A percentile compares a stretch with the other conserved stretches of the same genome.
phyloP scores from a whole-genome alignment of 2,888 invertebrate genomes.

The Priocnemis perturbator region DNA sequence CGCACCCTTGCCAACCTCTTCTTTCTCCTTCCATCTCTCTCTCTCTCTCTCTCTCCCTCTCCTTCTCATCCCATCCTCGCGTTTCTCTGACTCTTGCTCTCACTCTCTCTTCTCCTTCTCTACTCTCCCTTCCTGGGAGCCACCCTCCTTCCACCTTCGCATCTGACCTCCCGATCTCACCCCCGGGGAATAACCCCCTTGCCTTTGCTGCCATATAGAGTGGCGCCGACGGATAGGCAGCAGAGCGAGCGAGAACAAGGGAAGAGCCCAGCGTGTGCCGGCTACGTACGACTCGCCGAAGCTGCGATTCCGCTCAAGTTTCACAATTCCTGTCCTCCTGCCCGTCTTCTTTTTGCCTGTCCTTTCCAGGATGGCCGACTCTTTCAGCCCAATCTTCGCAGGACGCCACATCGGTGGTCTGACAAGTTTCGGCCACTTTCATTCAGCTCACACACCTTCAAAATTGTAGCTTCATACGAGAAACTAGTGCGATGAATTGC shows the following conservation, averaged over 20 bases:
- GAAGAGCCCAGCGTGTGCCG: conserved; percentile 43
- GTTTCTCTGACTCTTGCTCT: conserved; percentile 36
- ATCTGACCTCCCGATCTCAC: conserved; percentile 54
- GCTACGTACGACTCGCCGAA: conserved; percentile 44
- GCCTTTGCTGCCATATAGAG: conserved; percentile 43
- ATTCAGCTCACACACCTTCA: too few species aligned
- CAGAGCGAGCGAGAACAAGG: conserved; percentile 22
- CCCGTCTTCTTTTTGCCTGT: conserved; percentile 3
- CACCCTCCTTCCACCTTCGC: conserved; percentile 41
- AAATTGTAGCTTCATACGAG: too few species aligned
- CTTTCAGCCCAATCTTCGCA: not conserved
- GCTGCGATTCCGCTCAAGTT: conserved; percentile 31
- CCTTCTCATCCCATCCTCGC: conserved; percentile 34
- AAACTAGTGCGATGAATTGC: too few species aligned
- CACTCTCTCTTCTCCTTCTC: conserved; percentile 43
- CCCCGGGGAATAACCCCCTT: conserved; percentile 66
- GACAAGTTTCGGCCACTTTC: not conserved
- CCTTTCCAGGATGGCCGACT: not conserved
- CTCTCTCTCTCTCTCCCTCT: conserved; percentile 30
- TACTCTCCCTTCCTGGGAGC: conserved; percentile 32
- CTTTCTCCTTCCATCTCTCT: conserved; percentile 47
- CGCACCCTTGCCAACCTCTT: conserved; percentile 62
- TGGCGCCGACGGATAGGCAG: conserved; percentile 20
- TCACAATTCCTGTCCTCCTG: conserved; percentile 36
- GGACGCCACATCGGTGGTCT: too few species aligned